These are phyloP conservation scores for Proales similis DNA, from an alignment of 1,140 invertebrate genomes.

Conservation along the genomic window DNA sequence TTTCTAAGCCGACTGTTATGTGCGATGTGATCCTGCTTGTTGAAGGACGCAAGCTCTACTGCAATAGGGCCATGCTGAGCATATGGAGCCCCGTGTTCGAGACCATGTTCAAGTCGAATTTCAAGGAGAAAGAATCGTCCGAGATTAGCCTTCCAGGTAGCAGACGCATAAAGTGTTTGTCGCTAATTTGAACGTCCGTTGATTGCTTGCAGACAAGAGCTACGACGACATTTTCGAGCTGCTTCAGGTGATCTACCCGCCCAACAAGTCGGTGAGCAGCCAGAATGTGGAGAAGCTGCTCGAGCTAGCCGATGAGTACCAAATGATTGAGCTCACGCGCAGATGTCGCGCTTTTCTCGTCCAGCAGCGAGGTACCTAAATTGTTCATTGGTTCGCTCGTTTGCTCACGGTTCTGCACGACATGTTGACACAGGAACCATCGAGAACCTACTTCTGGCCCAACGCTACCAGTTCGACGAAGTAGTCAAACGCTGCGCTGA, in stretches of 20 bases:
- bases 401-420: background rate
- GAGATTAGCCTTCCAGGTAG: constrained; percentile 42
- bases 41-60: constrained; percentile 42
- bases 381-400: background rate
- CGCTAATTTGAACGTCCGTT: background rate
- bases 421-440: constrained; percentile 11
- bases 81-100: constrained; percentile 47
- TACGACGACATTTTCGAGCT: constrained; percentile 43
- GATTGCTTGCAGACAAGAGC: constrained; percentile 1
- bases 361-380: constrained; percentile 38
- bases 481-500: constrained; percentile 33
- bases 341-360: constrained; percentile 45
- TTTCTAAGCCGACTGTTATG: constrained; percentile 31
- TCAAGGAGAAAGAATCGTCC: constrained; percentile 40
- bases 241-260: constrained; percentile 46
- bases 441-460: constrained; percentile 31
- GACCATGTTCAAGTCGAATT: constrained; percentile 43
- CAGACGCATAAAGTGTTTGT: background rate
- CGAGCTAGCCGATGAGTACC: constrained; percentile 42
- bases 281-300: constrained; percentile 22
- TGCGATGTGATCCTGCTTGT: constrained; percentile 43
- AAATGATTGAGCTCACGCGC: constrained; percentile 43
- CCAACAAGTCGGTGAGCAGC: constrained; percentile 45
- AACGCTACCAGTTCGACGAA: constrained; percentile 36
- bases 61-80: constrained; percentile 44